Conservation (phyloP, 2,113 vertebrate genomes). For the Gila orcuttii region DNA sequence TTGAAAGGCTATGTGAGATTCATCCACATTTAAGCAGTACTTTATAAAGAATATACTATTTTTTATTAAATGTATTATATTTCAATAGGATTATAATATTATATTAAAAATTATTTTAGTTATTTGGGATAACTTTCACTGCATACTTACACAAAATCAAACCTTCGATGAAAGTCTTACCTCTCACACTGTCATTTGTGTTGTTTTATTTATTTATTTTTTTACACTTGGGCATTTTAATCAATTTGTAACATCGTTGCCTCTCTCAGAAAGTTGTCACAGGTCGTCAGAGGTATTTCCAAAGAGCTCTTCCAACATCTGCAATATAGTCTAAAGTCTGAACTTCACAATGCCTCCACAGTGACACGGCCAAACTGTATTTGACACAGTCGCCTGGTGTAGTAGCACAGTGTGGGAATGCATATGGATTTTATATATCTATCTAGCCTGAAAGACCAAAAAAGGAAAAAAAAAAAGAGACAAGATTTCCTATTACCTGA, state of each 20-base stretch:
- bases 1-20: neutral
- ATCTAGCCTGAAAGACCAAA: neutral
- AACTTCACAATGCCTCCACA: neutral
- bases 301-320: neutral
- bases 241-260: neutral
- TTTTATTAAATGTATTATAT: neutral
- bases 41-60: neutral
- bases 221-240: neutral
- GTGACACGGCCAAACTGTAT: conserved; percentile 18
- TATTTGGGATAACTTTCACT: neutral
- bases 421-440: conserved; percentile 31
- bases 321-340: conserved; percentile 1
- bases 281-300: neutral
- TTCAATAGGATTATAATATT: neutral
- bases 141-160: neutral
- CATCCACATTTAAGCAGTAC: neutral
- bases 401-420: neutral
- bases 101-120: neutral
- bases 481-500: conserved; percentile 38
- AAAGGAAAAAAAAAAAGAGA: neutral
- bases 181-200: neutral
- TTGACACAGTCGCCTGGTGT: conserved; percentile 4
- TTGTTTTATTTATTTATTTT: neutral
- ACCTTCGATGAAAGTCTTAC: neutral
- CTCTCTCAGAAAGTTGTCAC: neutral